Evolutionary conservation across 2,888 invertebrate species (phyloP), one percentile per base, ranked within the genome.

Genomic region (Aleiodes alternator): DNA sequence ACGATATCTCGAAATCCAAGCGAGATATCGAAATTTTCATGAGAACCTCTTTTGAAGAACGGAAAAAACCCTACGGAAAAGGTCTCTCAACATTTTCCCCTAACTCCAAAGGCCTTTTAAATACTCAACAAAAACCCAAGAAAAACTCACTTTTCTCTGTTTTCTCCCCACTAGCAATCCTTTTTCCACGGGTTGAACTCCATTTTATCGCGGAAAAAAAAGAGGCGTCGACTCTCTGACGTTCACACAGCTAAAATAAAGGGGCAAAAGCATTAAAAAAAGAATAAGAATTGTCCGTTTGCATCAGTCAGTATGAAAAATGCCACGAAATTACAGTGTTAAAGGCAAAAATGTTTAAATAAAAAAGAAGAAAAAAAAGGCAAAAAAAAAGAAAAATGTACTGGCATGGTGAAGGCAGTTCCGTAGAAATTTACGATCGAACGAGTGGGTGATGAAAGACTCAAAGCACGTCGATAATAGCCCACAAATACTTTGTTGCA

Each of bases 271-370:
- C 23, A 23, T 23, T 23, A 38, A 43, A 48, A 11, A 29, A 48
- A 34, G 48, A 5, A 43, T 23, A 16, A 48, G 23, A 23, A 23
- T 23, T 23, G 23, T 23, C 23, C 23, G 12, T 14, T 29, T 48
- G 48, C 64, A 76, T 72, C 59, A 73, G 75, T 77, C 73, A 55
- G 64, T 78, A 76, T 81, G 82, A 82, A 82, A 84, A 85, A 82
- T 82, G 78, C 81, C 80, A 81, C 81, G 81, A 86, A 87, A 87
- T 87, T 86, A 85, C 83, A 83, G 85, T 83, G 84, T 84, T 84
- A 85, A 72, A 83, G 43, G 82, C 83, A 82, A 81, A 23, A 23
- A 23, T 23, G 23, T 23, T 23, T 23, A 23, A 23, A 23, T 23
- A 23, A 23, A 23, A 23, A 23, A 23, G 2, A 23, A 23, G 23